phyloP scores from a whole-genome alignment of 2,113 vertebrate species.

The Cisticola juncidis region DNA sequence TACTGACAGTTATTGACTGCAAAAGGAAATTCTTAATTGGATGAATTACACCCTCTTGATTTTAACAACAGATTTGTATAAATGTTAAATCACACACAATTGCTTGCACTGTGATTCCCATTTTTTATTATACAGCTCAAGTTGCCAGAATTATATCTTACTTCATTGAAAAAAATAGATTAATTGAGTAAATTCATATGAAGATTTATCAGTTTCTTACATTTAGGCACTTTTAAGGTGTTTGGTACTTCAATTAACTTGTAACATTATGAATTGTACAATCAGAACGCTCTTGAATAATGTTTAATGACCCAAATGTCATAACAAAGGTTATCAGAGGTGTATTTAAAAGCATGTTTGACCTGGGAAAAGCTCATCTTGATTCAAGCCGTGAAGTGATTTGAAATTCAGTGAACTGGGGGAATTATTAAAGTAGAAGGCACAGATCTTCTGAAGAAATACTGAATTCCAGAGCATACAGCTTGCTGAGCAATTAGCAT shows the following conservation, averaged over 20 bases:
- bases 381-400: background rate
- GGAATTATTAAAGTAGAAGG: background rate
- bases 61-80: background rate
- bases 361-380: background rate
- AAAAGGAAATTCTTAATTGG: background rate
- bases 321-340: background rate
- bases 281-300: background rate
- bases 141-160: background rate
- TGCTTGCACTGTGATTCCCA: background rate
- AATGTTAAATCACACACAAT: background rate
- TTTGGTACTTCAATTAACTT: background rate
- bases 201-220: background rate
- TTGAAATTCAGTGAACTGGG: background rate
- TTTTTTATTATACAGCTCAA: background rate
- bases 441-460: background rate
- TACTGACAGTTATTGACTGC: background rate
- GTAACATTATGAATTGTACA: background rate
- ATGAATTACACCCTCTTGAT: background rate
- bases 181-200: background rate
- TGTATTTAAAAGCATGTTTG: background rate
- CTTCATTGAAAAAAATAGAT: background rate
- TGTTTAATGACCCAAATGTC: background rate
- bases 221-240: background rate
- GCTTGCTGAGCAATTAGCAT: background rate
- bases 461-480: background rate